phyloP scores from a whole-genome alignment of 2,797 vertebrate species.

The Artibeus jamaicensis region DNA sequence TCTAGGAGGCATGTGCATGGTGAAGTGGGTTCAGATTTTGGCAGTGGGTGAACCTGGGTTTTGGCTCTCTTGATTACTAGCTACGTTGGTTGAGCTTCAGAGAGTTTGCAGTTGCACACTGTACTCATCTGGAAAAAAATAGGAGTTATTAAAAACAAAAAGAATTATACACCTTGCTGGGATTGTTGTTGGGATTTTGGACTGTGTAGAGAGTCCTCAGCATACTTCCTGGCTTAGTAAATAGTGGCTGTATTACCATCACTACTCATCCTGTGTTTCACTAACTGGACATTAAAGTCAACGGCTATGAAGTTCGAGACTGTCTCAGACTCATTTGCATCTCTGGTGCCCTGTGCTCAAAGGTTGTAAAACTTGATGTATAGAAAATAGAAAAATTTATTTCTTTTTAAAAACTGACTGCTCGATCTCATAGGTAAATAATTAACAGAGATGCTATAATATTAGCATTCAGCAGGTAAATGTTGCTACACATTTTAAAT shows the following conservation, averaged over 20 bases:
- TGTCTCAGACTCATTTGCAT: neutral
- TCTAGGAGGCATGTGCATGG: neutral
- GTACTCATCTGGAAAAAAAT: conserved; percentile 30
- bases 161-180: neutral
- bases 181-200: neutral
- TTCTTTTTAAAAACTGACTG: neutral
- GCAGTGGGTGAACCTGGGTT: neutral
- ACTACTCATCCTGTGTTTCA: neutral
- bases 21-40: neutral
- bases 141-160: neutral
- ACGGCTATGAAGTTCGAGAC: neutral
- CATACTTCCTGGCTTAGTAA: neutral
- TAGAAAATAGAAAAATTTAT: conserved; percentile 1
- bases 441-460: neutral
- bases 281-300: neutral
- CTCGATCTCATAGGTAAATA: neutral
- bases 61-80: neutral
- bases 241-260: neutral
- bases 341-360: neutral
- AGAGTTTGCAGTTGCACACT: neutral
- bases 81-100: conserved; percentile 9
- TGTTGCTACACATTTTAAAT: conserved; percentile 1
- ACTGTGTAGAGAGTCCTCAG: neutral
- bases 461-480: neutral
- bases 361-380: neutral